Conservation (phyloP, 2,113 vertebrate species). For the Herpailurus yagouaroundi region DNA sequence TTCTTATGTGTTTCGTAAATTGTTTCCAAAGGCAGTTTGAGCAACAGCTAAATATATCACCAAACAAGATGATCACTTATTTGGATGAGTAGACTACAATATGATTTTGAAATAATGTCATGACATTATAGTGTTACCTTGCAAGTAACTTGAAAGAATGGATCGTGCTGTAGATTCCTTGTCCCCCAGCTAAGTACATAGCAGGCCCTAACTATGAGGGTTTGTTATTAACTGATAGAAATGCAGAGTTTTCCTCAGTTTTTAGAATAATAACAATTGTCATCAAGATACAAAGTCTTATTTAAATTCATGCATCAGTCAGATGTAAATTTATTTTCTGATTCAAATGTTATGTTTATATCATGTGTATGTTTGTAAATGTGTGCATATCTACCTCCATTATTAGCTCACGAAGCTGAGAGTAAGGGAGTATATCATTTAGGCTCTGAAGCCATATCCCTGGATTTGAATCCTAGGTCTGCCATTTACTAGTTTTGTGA, state of each 20-base stretch:
- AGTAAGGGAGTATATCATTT: background rate
- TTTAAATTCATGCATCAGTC: constrained; percentile 1
- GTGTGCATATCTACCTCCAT: background rate
- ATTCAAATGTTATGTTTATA: background rate
- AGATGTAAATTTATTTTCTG: constrained; percentile 40
- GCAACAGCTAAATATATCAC: background rate
- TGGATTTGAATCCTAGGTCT: background rate
- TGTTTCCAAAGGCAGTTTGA: constrained; percentile 25
- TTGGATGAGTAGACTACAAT: background rate
- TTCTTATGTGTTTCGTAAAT: constrained; percentile 2
- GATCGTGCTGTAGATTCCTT: background rate
- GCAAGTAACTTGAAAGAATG: background rate
- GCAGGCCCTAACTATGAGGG: background rate
- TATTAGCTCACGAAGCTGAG: background rate
- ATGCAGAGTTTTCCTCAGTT: background rate
- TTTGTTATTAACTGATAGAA: constrained; percentile 13
- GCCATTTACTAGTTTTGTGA: background rate
- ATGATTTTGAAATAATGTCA: constrained; percentile 18
- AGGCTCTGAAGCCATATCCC: background rate
- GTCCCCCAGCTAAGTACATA: background rate
- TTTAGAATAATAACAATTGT: background rate
- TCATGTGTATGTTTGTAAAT: background rate
- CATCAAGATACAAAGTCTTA: background rate
- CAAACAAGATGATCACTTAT: background rate
- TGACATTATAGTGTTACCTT: background rate